Evolutionary conservation across 2,113 vertebrate species (phyloP), one percentile per base, ranked within the genome.

Genomic region (Ciconia maguari): DNA sequence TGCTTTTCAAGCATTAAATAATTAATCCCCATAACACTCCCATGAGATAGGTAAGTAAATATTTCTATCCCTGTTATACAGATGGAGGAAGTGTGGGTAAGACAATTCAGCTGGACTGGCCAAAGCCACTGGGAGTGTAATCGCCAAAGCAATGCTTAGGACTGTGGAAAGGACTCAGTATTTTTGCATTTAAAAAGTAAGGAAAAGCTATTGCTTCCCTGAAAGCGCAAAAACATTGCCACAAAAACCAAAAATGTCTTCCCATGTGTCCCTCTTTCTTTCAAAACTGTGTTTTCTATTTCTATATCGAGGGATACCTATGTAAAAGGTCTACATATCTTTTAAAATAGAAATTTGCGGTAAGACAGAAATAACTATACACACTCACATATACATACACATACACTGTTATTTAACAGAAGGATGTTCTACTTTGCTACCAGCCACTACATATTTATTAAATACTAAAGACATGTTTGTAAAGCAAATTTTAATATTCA

Each of bases 401-500:
- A 29, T 72, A 65, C 62, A 82, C 89, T 85, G 82, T 88, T 95
- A 95, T 44, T 83, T 82, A 93, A 68, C 38, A 83, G 78, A 90
- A 93, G 32, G 75, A 57, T 64, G 89, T 87, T 95, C 57, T 88
- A 86, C 58, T 95, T 77, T 82, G 42, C 71, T 83, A 80, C 83
- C 75, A 94, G 90, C 79, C 97, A 75, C 88, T 94, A 69, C 70
- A 42, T 95, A 98, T 97, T 95, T 96, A 96, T 97, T 97, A 97
- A 97, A 94, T 91, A 87, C 88, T 96, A 88, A 44, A 86, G 75
- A 81, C 93, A 54, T 96, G 90, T 97, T 97, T 97, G 77, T 91
- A 82, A 91, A 97, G 85, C 61, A 96, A 74, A 95, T 94, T 96
- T 98, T 97, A 96, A 96, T 94, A 96, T 86, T 97, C 61, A 93